These are phyloP conservation scores for Strix aluco DNA, from an alignment of 2,113 vertebrate species.

Conservation along the genomic window DNA sequence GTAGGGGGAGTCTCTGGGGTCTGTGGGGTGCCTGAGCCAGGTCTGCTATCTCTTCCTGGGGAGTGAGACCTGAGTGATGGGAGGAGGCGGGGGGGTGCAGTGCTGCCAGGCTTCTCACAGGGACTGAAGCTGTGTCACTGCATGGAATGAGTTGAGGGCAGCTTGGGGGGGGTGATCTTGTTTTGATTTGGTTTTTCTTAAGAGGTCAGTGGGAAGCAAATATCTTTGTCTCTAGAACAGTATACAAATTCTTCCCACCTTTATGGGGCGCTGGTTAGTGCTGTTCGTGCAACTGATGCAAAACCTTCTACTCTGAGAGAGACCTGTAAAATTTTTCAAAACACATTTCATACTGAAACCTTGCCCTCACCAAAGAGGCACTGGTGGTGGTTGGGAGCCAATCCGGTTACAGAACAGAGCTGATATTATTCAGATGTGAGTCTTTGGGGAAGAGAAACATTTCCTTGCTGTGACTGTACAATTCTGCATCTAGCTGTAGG, in stretches of 20 bases:
- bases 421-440: neutral
- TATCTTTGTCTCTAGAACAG: neutral
- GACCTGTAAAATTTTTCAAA: neutral
- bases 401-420: neutral
- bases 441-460: neutral
- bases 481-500: neutral
- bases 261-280: rapidly evolving
- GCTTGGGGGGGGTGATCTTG: rapidly evolving
- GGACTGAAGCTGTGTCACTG: neutral
- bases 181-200: neutral
- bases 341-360: neutral
- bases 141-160: neutral
- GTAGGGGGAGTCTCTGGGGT: neutral
- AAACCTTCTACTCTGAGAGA: neutral
- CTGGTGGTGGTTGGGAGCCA: neutral
- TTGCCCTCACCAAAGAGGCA: neutral
- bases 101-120: neutral
- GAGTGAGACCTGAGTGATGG: neutral
- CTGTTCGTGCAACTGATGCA: neutral
- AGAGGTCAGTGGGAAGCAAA: neutral
- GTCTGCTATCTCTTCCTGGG: too few relatives aligned
- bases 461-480: neutral
- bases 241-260: rapidly evolving
- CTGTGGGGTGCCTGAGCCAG: neutral
- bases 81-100: neutral